These are phyloP conservation scores for Antheraea mylitta DNA, from an alignment of 1,140 invertebrate species.

Conservation along the genomic window DNA sequence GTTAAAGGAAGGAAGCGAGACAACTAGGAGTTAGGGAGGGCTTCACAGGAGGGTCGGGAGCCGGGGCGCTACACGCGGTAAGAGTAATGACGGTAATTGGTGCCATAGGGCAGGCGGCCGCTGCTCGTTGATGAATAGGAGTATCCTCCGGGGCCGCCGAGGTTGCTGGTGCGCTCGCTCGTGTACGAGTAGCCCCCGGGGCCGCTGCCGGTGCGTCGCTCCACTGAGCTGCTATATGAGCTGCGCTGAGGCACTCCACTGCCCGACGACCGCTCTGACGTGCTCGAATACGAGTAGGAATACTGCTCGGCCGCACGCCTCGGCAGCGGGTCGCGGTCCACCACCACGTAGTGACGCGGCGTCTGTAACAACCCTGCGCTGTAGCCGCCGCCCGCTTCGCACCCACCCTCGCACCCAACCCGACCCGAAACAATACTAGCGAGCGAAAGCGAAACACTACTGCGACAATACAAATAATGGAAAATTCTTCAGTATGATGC, in stretches of 20 bases:
- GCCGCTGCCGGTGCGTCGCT: conserved; percentile 83
- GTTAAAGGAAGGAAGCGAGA: conserved; percentile 14
- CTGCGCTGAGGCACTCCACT: conserved; percentile 79
- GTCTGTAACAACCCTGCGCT: conserved; percentile 82
- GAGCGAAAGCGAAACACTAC: conserved; percentile 69
- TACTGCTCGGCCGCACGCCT: conserved; percentile 88
- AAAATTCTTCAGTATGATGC: conserved; percentile 57
- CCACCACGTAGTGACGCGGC: conserved; percentile 90
- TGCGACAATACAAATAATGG: conserved; percentile 23
- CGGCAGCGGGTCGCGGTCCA: conserved; percentile 85
- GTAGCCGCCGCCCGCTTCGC: conserved; percentile 42
- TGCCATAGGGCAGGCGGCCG: conserved; percentile 89
- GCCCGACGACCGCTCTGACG: conserved; percentile 65
- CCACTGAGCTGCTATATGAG: conserved; percentile 83
- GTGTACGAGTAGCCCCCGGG: conserved; percentile 86
- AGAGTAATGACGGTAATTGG: conserved; percentile 89
- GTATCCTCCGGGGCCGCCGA: conserved; percentile 88
- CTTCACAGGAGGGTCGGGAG: conserved; percentile 44
- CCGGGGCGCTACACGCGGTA: conserved; percentile 87
- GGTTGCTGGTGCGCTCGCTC: conserved; percentile 85
- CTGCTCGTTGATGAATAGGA: conserved; percentile 87
- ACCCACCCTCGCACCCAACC: conserved; percentile 59
- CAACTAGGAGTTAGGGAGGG: conserved; percentile 14
- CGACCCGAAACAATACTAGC: conserved; percentile 43
- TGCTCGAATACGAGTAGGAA: conserved; percentile 89